A percentile compares a stretch with the other conserved stretches of the same genome.
Conservation (phyloP, 2,797 vertebrate genomes). For the Enteromius fasciolatus region DNA sequence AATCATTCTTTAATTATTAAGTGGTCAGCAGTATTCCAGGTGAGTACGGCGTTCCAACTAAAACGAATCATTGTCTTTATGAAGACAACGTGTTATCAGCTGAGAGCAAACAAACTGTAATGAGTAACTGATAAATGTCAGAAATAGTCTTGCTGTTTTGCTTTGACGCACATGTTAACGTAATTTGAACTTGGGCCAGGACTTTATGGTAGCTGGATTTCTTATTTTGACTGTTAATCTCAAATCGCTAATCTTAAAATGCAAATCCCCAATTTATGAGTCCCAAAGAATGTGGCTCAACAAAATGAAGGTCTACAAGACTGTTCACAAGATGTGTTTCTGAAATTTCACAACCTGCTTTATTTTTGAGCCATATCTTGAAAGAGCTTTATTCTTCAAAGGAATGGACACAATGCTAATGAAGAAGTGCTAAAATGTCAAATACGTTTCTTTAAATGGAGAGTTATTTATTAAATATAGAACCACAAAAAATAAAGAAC, state of each 20-base stretch:
- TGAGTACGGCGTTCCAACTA: not conserved
- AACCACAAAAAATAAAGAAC: not conserved
- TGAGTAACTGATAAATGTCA: constrained; percentile 11
- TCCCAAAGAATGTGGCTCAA: not conserved
- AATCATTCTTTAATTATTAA: not conserved
- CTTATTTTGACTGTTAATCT: constrained; percentile 19
- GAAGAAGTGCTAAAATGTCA: not conserved
- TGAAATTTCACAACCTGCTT: not conserved
- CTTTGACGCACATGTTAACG: not conserved
- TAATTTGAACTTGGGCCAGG: constrained; percentile 7
- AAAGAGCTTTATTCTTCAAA: not conserved
- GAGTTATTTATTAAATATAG: not conserved
- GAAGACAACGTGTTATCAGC: not conserved
- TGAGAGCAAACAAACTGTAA: constrained; percentile 5
- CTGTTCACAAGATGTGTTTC: not conserved
- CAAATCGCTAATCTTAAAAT: constrained; percentile 2
- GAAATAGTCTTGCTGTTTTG: constrained; percentile 14
- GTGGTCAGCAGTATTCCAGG: not conserved
- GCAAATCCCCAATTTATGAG: constrained; percentile 8
- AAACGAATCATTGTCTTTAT: not conserved
- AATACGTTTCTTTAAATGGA: not conserved
- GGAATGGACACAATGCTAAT: not conserved
- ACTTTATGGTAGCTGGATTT: constrained; percentile 32
- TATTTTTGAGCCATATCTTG: not conserved
- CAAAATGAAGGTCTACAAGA: not conserved